Evolutionary conservation across 2,113 vertebrate genomes (phyloP), one percentile per base, ranked within the genome.

Genomic region (Poecile atricapillus): DNA sequence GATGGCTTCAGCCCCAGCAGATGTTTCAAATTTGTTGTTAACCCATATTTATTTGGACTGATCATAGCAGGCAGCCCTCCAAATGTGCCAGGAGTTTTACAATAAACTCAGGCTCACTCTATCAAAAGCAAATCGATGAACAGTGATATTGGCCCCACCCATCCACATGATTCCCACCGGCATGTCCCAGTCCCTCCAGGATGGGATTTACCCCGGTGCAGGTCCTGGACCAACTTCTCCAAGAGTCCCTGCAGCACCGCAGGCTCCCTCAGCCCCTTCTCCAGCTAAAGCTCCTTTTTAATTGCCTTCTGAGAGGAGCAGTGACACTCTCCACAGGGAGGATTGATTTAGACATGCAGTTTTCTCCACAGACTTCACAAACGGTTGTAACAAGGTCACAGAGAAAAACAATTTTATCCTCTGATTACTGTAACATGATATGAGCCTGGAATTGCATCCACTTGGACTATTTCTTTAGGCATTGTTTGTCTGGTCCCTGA

Each of bases 341-440:
- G 77, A 84, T 82, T 94, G 94, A 84, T 90, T 86, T 43, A 87
- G 92, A 87, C 80, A 2, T 4, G 73, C 94, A 52, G 93, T 85
- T 95, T 50, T 91, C 94, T 90, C 92, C 90, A 75, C 83, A 96
- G 94, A 93, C 90, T 82, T 87, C 13, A 0, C 88, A 93, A 96
- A 87, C 41, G 35, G 84, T 87, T 95, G 84, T 89, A 95, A 94
- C 94, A 96, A 96, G 95, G 94, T 97, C 96, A 95, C 92, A 94
- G 94, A 85, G 96, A 94, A 93, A 94, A 96, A 93, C 95, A 94
- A 92, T 95, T 96, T 96, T 87, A 93, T 77, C 91, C 95, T 94
- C 83, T 87, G 95, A 95, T 95, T 94, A 77, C 95, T 94, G 94
- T 69, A 95, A 95, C 81, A 30, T 12, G 47, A 93, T 85, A 77